Percentiles rank a stretch among this genome's conserved stretches.
phyloP scores from a whole-genome alignment of 1,140 invertebrate species.

The Tribolium madens region DNA sequence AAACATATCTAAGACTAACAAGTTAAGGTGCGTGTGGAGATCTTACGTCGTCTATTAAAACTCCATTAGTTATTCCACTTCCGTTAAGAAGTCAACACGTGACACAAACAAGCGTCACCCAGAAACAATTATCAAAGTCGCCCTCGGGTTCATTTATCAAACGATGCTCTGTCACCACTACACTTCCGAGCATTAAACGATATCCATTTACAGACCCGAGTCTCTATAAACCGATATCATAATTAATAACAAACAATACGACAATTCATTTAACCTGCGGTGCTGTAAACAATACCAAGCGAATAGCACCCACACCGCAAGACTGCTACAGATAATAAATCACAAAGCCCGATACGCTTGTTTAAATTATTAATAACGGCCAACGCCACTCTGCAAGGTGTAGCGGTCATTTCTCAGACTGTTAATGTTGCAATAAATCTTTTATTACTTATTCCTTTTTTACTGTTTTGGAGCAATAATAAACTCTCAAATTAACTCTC shows the following conservation, averaged over 20 bases:
- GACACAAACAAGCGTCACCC: conserved; percentile 42
- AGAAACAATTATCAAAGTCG: conserved; percentile 43
- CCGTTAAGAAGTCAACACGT: conserved; percentile 45
- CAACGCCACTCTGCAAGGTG: too few species aligned
- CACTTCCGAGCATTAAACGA: conserved; percentile 44
- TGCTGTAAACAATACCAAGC: conserved; percentile 41
- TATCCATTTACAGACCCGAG: conserved; percentile 41
- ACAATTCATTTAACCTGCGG: conserved; percentile 44
- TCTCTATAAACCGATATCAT: conserved; percentile 44
- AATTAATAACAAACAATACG: conserved; percentile 46
- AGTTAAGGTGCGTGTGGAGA: conserved; percentile 39
- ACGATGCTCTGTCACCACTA: conserved; percentile 42
- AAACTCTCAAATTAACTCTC: too few species aligned
- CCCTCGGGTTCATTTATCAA: conserved; percentile 42
- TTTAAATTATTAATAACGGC: conserved; percentile 30
- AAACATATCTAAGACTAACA: conserved; percentile 51
- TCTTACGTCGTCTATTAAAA: conserved; percentile 46
- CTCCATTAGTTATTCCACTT: conserved; percentile 50
- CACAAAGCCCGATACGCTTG: conserved; percentile 14
- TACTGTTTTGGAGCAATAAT: too few species aligned
- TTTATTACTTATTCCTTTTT: too few species aligned
- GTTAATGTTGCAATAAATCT: too few species aligned
- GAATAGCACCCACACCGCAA: conserved; percentile 29
- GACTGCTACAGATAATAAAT: conserved; percentile 33
- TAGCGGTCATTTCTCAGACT: too few species aligned